A percentile compares a stretch with the other conserved stretches of the same genome.
Evolutionary conservation across 2,888 invertebrate species (phyloP).

Genomic region (Morpho deidamia): DNA sequence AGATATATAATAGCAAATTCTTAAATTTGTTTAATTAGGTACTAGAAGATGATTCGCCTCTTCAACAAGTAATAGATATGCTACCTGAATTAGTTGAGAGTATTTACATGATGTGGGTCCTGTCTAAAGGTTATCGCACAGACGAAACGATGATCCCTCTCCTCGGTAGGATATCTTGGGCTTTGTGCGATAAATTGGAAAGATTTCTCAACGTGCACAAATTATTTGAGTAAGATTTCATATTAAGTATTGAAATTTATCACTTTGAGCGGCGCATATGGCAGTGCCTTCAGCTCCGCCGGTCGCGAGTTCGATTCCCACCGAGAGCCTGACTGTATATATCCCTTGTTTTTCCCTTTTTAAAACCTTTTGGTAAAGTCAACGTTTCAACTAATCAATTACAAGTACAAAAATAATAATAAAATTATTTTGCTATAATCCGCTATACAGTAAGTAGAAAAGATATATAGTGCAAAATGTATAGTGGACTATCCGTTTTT

Average conservation of each 20-base stretch:
- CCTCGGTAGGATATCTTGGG: slow-evolving; percentile 89
- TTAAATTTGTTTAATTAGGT: slow-evolving; percentile 60
- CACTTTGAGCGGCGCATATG: too few relatives aligned
- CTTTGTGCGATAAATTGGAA: slow-evolving; percentile 87
- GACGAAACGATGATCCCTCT: slow-evolving; percentile 93
- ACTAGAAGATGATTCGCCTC: slow-evolving; percentile 83
- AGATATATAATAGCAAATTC: neutral
- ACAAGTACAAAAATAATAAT: too few relatives aligned
- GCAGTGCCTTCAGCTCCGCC: too few relatives aligned
- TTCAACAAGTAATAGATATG: slow-evolving; percentile 83
- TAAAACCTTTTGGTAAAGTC: too few relatives aligned
- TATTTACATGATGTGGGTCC: slow-evolving; percentile 93
- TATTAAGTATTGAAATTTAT: neutral
- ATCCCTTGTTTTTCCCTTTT: too few relatives aligned
- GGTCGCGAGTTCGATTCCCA: too few relatives aligned
- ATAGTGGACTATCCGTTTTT: too few relatives aligned
- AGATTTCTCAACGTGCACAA: slow-evolving; percentile 82
- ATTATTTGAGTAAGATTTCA: slow-evolving; percentile 84
- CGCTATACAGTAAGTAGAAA: too few relatives aligned
- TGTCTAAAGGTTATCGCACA: slow-evolving; percentile 89
- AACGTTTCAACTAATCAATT: too few relatives aligned
- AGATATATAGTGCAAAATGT: too few relatives aligned
- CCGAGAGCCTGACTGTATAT: too few relatives aligned
- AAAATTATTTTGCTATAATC: too few relatives aligned
- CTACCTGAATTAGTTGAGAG: slow-evolving; percentile 90